These are phyloP conservation scores for Elgaria multicarinata DNA, from an alignment of 2,113 vertebrate genomes.

Conservation along the genomic window DNA sequence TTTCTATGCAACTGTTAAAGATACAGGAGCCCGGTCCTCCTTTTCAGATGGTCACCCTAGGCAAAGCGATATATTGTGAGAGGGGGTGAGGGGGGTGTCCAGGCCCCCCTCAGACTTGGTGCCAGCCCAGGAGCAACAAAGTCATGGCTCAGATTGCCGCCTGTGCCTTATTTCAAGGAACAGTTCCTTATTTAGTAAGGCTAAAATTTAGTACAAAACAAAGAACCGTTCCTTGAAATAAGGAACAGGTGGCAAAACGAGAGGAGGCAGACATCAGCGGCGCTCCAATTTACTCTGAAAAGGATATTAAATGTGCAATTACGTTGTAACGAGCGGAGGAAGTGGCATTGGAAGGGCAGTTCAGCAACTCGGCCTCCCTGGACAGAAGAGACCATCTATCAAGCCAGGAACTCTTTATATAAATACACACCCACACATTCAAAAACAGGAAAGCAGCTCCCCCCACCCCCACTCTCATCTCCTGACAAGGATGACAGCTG, in stretches of 20 bases:
- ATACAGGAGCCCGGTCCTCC: too few relatives aligned
- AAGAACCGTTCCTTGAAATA: neutral
- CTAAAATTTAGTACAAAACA: too few relatives aligned
- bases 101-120: too few relatives aligned
- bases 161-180: neutral
- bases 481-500: neutral
- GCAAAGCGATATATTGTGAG: too few relatives aligned
- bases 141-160: neutral
- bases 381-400: constrained; percentile 13
- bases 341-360: neutral
- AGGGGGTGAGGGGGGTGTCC: too few relatives aligned
- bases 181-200: neutral
- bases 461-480: neutral
- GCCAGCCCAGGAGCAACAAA: too few relatives aligned
- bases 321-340: neutral
- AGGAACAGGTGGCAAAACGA: neutral
- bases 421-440: constrained; percentile 4
- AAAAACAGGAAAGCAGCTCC: constrained; percentile 14
- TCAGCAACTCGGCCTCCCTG: neutral
- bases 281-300: neutral
- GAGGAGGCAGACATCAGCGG: neutral
- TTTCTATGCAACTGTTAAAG: too few relatives aligned
- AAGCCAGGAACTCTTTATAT: neutral
- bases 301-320: neutral
- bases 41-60: too few relatives aligned